Conservation (phyloP, 53 echinoderm and acorn worm species). For the Stichopus horrens region DNA sequence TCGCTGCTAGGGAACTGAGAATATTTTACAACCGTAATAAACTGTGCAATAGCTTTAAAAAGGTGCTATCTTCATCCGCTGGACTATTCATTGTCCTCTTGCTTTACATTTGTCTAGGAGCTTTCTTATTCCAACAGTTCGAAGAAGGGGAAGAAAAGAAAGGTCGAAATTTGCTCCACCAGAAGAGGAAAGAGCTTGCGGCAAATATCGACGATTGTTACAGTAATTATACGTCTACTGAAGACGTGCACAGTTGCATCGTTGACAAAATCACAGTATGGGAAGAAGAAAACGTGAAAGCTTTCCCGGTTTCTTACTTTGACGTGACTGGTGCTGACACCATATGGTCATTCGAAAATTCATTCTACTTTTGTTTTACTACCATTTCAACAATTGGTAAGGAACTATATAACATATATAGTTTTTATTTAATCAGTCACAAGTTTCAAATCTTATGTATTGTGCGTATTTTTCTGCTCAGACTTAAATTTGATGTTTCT, state of each 20-base stretch:
- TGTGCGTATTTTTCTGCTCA: too few relatives aligned
- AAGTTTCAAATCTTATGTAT: too few relatives aligned
- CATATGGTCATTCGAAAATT: constrained; percentile 67
- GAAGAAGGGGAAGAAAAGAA: constrained; percentile 50
- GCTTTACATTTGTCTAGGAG: constrained; percentile 67
- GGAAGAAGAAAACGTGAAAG: constrained; percentile 6
- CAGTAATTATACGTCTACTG: not conserved
- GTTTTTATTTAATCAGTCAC: too few relatives aligned
- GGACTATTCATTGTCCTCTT: constrained; percentile 70
- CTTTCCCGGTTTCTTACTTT: constrained; percentile 57
- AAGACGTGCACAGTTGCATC: not conserved
- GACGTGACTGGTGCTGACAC: not conserved
- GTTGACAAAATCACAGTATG: not conserved
- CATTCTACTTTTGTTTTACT: constrained; percentile 77
- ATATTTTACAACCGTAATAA: constrained; percentile 49
- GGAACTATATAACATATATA: not conserved
- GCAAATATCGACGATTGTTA: not conserved
- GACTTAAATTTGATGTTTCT: too few relatives aligned
- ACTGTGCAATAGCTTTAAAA: constrained; percentile 51
- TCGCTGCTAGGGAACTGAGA: constrained; percentile 43
- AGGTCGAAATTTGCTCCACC: not conserved
- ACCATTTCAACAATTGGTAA: constrained; percentile 81
- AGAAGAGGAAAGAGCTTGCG: constrained; percentile 10
- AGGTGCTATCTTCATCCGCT: constrained; percentile 60
- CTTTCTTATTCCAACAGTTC: constrained; percentile 62